These are phyloP conservation scores for Mus minutoides DNA, from an alignment of 2,797 vertebrate species.

Conservation along the genomic window DNA sequence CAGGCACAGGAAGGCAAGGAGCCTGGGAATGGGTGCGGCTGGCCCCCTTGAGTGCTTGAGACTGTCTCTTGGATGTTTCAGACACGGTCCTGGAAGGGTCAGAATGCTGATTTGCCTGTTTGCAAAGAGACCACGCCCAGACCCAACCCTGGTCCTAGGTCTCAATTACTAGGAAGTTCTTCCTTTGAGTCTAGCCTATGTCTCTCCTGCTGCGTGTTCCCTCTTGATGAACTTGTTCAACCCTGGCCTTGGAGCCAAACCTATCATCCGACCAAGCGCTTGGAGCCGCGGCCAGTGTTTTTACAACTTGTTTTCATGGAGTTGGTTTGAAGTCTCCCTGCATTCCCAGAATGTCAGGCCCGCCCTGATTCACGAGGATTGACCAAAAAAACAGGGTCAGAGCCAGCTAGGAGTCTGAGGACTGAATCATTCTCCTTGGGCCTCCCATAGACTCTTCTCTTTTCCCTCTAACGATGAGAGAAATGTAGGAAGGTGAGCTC, in stretches of 20 bases:
- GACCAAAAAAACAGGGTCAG: conserved; percentile 72
- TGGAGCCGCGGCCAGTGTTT: conserved; percentile 68
- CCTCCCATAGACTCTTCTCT: conserved; percentile 33
- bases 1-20: neutral
- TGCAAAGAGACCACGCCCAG: neutral
- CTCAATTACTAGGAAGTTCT: conserved; percentile 18
- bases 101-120: neutral
- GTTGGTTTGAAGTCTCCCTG: conserved; percentile 76
- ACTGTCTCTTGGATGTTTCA: neutral
- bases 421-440: conserved; percentile 72
- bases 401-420: conserved; percentile 65
- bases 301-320: conserved; percentile 82
- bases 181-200: conserved; percentile 50
- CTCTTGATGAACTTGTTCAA: conserved; percentile 57
- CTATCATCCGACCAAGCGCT: neutral
- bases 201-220: conserved; percentile 46
- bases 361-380: conserved; percentile 78
- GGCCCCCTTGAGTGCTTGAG: neutral
- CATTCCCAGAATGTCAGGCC: conserved; percentile 80
- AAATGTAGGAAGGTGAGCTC: neutral
- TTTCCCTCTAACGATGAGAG: conserved; percentile 5
- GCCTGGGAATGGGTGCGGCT: neutral
- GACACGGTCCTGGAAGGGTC: conserved; percentile 30
- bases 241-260: conserved; percentile 22
- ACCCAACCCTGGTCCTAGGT: neutral